phyloP scores from a whole-genome alignment of 2,888 invertebrate species.

The Gastracanthus pulcherrimus region DNA sequence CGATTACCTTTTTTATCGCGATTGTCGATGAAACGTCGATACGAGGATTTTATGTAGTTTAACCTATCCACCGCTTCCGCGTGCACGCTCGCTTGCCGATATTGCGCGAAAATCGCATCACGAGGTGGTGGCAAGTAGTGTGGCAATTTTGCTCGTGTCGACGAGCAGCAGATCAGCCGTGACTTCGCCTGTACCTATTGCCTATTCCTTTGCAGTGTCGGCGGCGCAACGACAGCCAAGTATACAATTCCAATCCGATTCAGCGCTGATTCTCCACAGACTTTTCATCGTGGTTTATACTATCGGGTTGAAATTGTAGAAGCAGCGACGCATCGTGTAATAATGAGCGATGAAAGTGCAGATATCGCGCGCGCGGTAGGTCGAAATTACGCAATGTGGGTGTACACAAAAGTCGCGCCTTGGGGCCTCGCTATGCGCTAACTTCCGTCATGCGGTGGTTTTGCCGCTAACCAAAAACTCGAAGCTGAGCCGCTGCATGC shows the following conservation, averaged over 20 bases:
- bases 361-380: too few relatives aligned
- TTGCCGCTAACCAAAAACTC: conserved; percentile 27
- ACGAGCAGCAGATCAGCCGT: conserved; percentile 41
- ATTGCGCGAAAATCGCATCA: conserved; percentile 49
- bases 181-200: neutral
- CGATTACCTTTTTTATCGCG: too few relatives aligned
- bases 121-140: too few relatives aligned
- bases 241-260: neutral
- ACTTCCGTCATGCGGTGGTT: conserved; percentile 45
- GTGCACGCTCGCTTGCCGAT: neutral
- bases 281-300: too few relatives aligned
- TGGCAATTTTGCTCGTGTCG: conserved; percentile 22
- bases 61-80: conserved; percentile 43
- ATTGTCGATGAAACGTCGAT: too few relatives aligned
- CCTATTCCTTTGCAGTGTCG: neutral
- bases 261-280: too few relatives aligned
- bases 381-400: neutral
- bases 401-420: neutral
- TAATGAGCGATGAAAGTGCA: too few relatives aligned
- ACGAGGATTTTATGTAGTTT: too few relatives aligned
- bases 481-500: too few relatives aligned
- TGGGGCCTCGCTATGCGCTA: neutral
- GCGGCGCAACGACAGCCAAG: neutral
- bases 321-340: too few relatives aligned
- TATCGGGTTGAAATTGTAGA: too few relatives aligned